Base-by-base conservation (phyloP, 2,888 invertebrate genomes). In the Drosophila helvetica region DNA sequence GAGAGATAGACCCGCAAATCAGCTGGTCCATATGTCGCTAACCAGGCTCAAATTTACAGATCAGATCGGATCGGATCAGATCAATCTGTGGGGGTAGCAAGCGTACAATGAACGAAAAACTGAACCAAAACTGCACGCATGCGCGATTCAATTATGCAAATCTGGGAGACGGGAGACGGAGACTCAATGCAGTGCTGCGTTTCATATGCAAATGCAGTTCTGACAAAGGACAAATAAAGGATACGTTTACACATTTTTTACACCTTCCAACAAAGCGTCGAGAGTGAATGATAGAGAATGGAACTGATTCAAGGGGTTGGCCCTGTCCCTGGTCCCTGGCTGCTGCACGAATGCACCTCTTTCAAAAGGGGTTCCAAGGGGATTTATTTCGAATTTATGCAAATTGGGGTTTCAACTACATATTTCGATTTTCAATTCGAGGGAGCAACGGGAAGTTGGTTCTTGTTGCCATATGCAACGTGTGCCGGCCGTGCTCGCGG, bases 191-290 rank as follows among this genome's bases (percentile, higher is more conserved):
- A 47, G 33, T 75, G 69, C 71, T 84, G 66, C 73, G 74, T 81
- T 89, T 89, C 87, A 88, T 82, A 89, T 89, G 89, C 88, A 89
- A 88, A 89, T 89, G 43, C 70, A 74, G 74, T 58, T 22, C 45
- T 57, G 54, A 73, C 64, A 67, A 62, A 69, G 60, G 62, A 64
- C 54, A 75, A 75, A 78, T 65, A 76, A 78, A 79, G 80, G 74
- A 88, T 83, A 78, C 83, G 79, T 83, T 86, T 81, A 80, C 82
- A 78, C 78, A 75, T 78, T 86, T 86, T 83, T 88, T 86, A 89
- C 89, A 89, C 89, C 89, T 89, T 85, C 59, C 65, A 86, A 64
- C 69, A 77, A 80, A 73, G 55, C 62, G 53, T 50, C n/a, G 56
- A 47, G 48, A 50, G 38, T 15, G 38, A 38, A 2, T 38, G 38